phyloP scores from a whole-genome alignment of 2,113 vertebrate species.

The Geococcyx californianus region DNA sequence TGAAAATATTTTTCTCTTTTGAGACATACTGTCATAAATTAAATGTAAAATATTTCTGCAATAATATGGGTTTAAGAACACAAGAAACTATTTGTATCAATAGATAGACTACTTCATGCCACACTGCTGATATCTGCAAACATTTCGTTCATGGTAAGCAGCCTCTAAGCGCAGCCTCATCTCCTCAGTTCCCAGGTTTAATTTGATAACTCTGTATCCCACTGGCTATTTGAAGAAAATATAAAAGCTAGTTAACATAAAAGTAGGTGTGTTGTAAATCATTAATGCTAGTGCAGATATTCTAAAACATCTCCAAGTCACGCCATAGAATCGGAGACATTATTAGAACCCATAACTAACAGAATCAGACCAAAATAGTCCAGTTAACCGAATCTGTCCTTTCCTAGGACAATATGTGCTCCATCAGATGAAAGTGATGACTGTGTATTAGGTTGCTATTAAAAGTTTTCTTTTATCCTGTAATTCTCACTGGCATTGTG shows the following conservation, averaged over 20 bases:
- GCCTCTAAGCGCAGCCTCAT: background rate
- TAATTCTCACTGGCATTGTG: background rate
- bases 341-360: background rate
- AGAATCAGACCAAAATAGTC: background rate
- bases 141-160: constrained; percentile 19
- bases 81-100: background rate
- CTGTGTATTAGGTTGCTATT: background rate
- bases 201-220: background rate
- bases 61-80: background rate
- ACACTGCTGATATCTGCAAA: background rate
- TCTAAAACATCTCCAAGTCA: background rate
- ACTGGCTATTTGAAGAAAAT: background rate
- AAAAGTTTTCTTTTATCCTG: background rate
- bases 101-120: background rate
- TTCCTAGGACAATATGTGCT: background rate
- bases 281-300: background rate
- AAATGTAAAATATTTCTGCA: background rate
- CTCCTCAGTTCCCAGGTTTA: background rate
- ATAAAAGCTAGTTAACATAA: background rate
- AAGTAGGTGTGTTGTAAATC: background rate
- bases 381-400: background rate
- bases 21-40: background rate
- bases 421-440: background rate
- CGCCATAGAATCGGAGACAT: background rate
- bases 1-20: background rate